Percentiles rank a stretch among this genome's conserved stretches.
Conservation (phyloP, 2,797 vertebrate genomes). For the Sebastes flavidus region DNA sequence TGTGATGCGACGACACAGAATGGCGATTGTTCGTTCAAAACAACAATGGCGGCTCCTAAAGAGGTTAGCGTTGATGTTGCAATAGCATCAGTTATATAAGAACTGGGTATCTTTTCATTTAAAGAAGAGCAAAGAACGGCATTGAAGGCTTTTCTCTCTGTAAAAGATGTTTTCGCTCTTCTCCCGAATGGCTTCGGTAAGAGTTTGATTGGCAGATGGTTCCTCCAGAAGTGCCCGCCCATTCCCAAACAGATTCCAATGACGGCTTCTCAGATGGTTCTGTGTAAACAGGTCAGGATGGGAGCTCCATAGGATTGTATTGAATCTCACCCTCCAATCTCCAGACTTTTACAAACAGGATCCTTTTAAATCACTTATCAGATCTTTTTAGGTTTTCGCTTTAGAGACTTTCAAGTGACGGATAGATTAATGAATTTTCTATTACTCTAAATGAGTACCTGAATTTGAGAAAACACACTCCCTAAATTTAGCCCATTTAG, state of each 20-base stretch:
- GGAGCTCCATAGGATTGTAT: neutral
- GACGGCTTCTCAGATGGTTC: too few relatives aligned
- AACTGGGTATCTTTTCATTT: too few relatives aligned
- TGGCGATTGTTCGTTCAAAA: too few relatives aligned
- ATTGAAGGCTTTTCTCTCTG: neutral
- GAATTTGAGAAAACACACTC: neutral
- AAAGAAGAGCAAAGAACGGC: neutral
- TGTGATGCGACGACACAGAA: accelerated
- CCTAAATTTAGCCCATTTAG: too few relatives aligned
- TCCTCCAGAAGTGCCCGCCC: too few relatives aligned
- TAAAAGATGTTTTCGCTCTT: neutral
- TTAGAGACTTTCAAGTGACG: neutral
- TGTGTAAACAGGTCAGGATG: too few relatives aligned
- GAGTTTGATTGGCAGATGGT: too few relatives aligned
- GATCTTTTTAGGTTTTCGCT: neutral
- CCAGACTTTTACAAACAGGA: neutral
- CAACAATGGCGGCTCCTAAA: too few relatives aligned
- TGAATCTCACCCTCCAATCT: neutral
- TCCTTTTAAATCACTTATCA: neutral
- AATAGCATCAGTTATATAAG: too few relatives aligned
- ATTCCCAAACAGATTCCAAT: too few relatives aligned
- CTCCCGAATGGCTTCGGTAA: too few relatives aligned
- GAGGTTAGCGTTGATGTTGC: too few relatives aligned
- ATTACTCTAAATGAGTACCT: neutral
- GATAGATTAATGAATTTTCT: neutral